Percentiles rank a stretch among this genome's conserved stretches.
phyloP scores from a whole-genome alignment of 2,113 vertebrate genomes.

The Nannobrachium achirus region DNA sequence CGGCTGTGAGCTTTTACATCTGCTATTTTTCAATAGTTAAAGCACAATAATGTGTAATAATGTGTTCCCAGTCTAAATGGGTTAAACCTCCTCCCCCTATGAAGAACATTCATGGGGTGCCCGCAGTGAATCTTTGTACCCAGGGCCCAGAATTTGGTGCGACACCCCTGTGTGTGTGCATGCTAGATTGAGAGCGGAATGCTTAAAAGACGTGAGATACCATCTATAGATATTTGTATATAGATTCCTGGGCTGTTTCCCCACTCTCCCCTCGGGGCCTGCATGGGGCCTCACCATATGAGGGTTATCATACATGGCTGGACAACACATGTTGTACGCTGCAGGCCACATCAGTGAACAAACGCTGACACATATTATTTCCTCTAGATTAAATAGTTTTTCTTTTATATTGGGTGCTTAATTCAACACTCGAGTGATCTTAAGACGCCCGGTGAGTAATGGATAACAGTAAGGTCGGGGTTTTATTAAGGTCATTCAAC shows the following conservation, averaged over 20 bases:
- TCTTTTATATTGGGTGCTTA: constrained; percentile 61
- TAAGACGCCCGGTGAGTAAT: constrained; percentile 74
- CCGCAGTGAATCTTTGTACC: too few species aligned
- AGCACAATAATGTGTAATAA: too few species aligned
- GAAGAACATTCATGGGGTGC: too few species aligned
- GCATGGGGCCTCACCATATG: neutral
- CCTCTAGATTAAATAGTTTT: constrained; percentile 43
- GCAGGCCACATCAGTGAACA: constrained; percentile 32
- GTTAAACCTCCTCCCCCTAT: too few species aligned
- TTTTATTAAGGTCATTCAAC: constrained; percentile 59
- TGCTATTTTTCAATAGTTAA: too few species aligned
- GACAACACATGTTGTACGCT: constrained; percentile 21
- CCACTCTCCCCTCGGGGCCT: constrained; percentile 1
- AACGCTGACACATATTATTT: constrained; percentile 64
- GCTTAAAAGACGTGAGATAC: neutral
- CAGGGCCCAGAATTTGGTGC: too few species aligned
- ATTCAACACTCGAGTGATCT: constrained; percentile 66
- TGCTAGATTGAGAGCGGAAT: neutral
- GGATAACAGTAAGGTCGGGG: constrained; percentile 62
- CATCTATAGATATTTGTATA: neutral
- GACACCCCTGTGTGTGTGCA: too few species aligned
- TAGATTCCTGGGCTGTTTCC: constrained; percentile 26
- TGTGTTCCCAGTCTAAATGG: too few species aligned
- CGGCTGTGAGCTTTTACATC: too few species aligned
- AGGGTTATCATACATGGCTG: constrained; percentile 36